A percentile compares a stretch with the other conserved stretches of the same genome.
These are phyloP conservation scores for Agrochola lychnidis DNA, from an alignment of 2,888 invertebrate genomes.

Conservation along the genomic window DNA sequence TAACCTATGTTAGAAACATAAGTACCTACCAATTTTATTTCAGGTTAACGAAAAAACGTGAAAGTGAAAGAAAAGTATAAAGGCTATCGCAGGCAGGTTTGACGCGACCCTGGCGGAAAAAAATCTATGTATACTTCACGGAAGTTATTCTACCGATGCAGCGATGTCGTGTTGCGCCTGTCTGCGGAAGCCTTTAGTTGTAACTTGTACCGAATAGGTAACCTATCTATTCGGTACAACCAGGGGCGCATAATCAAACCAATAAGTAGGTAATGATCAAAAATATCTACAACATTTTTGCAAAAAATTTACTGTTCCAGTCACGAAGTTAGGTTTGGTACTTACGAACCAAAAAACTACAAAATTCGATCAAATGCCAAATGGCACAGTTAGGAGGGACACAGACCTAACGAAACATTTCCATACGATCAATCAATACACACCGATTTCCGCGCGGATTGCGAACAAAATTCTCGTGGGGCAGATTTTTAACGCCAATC, in stretches of 20 bases:
- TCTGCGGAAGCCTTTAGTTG: no score
- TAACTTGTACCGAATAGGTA: no score
- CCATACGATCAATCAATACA: conserved; percentile 38
- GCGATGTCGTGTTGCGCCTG: no score
- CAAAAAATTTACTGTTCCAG: neutral
- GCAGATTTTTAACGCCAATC: conserved; percentile 29
- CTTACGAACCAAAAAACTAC: neutral
- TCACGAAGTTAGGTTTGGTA: neutral
- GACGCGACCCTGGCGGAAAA: no score
- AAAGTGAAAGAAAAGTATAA: neutral
- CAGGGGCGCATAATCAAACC: neutral
- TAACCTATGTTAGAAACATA: no score
- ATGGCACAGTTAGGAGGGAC: conserved; percentile 1
- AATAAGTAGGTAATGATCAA: neutral
- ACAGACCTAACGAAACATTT: conserved; percentile 14
- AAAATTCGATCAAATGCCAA: neutral
- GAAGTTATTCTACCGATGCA: no score
- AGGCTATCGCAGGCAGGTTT: no score
- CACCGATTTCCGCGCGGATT: conserved; percentile 30
- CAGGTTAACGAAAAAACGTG: neutral
- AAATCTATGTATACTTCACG: no score
- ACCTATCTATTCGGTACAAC: no score
- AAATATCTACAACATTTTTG: neutral
- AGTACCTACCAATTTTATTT: neutral
- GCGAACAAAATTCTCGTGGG: conserved; percentile 13